Conservation (phyloP, 1,140 invertebrate species). For the Mizuhopecten yessoensis region DNA sequence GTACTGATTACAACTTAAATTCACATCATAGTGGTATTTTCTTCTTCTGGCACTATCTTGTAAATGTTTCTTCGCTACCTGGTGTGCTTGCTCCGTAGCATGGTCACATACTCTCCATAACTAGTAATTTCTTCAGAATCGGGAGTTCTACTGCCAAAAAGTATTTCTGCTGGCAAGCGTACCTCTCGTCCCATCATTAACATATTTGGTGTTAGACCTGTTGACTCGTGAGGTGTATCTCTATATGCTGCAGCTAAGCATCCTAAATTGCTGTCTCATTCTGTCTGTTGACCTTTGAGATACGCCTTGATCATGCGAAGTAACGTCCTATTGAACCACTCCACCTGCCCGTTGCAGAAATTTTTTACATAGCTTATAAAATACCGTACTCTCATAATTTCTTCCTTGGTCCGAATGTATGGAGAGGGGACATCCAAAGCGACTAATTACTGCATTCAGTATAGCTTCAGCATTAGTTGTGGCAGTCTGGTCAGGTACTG, state of each 20-base stretch:
- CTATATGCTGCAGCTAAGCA: slow-evolving; percentile 59
- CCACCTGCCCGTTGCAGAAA: slow-evolving; percentile 63
- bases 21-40: slow-evolving; percentile 47
- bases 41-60: neutral
- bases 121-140: neutral
- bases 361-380: slow-evolving; percentile 53
- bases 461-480: slow-evolving; percentile 46
- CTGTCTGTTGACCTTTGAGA: slow-evolving; percentile 42
- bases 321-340: slow-evolving; percentile 74
- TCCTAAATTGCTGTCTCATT: slow-evolving; percentile 65
- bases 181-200: slow-evolving; percentile 68
- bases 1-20: slow-evolving; percentile 2
- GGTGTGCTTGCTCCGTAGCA: slow-evolving; percentile 44
- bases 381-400: slow-evolving; percentile 58
- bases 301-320: slow-evolving; percentile 71
- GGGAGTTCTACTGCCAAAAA: slow-evolving; percentile 27
- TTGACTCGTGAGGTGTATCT: slow-evolving; percentile 57
- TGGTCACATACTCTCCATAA: slow-evolving; percentile 51
- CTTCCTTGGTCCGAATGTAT: slow-evolving; percentile 59
- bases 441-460: slow-evolving; percentile 49
- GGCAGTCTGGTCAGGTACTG: slow-evolving; percentile 56
- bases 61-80: slow-evolving; percentile 42
- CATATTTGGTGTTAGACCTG: slow-evolving; percentile 61
- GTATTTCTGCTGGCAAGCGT: slow-evolving; percentile 58
- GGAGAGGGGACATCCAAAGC: slow-evolving; percentile 2